Conservation (phyloP, 2,888 invertebrate genomes). For the Pollenia angustigena region DNA sequence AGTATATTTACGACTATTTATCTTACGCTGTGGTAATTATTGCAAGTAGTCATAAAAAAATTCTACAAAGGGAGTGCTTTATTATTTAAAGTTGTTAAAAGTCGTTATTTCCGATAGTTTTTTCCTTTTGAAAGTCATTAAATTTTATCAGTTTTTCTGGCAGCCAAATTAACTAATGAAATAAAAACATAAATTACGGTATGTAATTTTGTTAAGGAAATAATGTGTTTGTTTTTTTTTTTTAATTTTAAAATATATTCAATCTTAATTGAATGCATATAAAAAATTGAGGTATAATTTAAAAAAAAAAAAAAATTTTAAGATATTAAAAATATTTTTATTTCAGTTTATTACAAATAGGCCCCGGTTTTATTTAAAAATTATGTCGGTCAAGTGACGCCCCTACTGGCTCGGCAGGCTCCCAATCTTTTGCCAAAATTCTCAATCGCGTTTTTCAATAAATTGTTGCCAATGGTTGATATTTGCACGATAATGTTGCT, state of each 20-base stretch:
- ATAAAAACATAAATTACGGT: constrained; percentile 35
- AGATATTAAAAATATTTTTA: too few species aligned
- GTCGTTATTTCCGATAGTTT: constrained; percentile 33
- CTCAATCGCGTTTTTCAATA: too few species aligned
- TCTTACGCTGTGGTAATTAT: constrained; percentile 28
- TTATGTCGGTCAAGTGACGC: too few species aligned
- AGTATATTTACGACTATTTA: constrained; percentile 12
- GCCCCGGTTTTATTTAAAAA: too few species aligned
- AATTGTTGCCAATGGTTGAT: too few species aligned
- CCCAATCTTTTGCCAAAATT: too few species aligned
- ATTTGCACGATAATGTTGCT: too few species aligned
- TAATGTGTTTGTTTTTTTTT: constrained; percentile 1
- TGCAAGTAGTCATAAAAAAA: constrained; percentile 41
- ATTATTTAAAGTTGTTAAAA: constrained; percentile 50
- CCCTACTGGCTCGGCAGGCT: too few species aligned
- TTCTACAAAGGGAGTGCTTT: constrained; percentile 33
- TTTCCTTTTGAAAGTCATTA: constrained; percentile 36
- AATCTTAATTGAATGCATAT: background rate
- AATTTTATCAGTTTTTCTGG: constrained; percentile 53
- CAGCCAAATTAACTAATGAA: constrained; percentile 40
- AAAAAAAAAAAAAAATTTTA: too few species aligned
- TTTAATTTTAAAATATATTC: constrained; percentile 1
- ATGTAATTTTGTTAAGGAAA: constrained; percentile 31
- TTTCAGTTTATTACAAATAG: too few species aligned
- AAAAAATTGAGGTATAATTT: too few species aligned